Conservation (phyloP, 2,797 vertebrate genomes). For the Acrocephalus scirpaceus region DNA sequence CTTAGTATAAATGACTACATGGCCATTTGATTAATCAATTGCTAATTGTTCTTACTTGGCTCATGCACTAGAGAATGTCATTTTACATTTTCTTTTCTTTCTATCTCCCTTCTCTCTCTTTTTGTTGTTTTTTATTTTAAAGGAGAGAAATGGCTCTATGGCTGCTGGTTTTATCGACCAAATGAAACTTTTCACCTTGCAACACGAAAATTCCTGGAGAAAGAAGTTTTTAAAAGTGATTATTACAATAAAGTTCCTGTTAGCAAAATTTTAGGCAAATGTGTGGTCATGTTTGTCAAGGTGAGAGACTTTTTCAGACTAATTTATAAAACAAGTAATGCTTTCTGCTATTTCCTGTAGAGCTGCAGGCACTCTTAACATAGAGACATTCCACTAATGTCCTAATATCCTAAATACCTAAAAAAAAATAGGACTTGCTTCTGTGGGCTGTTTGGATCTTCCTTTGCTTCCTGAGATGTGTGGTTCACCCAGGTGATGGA, state of each 20-base stretch:
- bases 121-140: neutral
- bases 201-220: slow-evolving; percentile 97
- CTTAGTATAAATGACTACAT: neutral
- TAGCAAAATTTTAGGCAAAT: slow-evolving; percentile 98
- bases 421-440: neutral
- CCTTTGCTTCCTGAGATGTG: neutral
- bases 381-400: neutral
- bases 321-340: neutral
- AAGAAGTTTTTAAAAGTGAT: slow-evolving; percentile 98
- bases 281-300: slow-evolving; percentile 99
- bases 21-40: neutral
- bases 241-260: slow-evolving; percentile 98
- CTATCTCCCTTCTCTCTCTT: too few species aligned
- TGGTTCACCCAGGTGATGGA: neutral
- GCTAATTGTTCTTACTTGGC: neutral
- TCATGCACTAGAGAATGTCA: neutral
- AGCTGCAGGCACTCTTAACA: neutral
- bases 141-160: slow-evolving; percentile 98
- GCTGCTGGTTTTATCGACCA: slow-evolving; percentile 98
- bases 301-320: slow-evolving; percentile 74
- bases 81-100: neutral
- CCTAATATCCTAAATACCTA: neutral
- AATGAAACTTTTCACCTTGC: slow-evolving; percentile 98
- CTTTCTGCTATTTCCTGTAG: neutral
- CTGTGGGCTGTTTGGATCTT: neutral